Base-by-base conservation (phyloP, 1,140 invertebrate genomes). In the Drosophila lini region DNA sequence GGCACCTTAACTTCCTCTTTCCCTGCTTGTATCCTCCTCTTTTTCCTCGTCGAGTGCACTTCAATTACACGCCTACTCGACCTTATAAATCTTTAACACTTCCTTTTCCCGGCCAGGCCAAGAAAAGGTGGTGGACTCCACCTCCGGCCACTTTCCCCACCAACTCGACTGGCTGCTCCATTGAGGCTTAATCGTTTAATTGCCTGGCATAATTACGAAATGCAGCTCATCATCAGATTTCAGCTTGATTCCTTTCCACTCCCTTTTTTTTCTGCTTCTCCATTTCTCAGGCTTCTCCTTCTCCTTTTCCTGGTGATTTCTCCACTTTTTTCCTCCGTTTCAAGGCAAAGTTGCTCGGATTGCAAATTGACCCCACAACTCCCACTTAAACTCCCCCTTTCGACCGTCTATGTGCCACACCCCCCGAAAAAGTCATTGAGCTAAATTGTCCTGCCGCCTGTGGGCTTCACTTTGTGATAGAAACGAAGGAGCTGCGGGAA, bases 161-260 rank as follows among this genome's bases (percentile, higher is more conserved):
- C 67, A 45, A 40, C 65, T 56, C 16, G 45, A 38, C 50, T 57
- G 32, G 50, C 11, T 40, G 16, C 32, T 45, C 70, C 68, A 73
- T 45, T 73, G 70, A 40, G 67, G 52, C 82, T 88, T 88, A 88
- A 88, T 88, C 84, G 83, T 83, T 88, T 88, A 89, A 88, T 88
- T 89, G 83, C 83, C 83, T 74, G 83, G 83, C 83, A 88, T 88
- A 88, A 88, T 88, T 88, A 89, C 84, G 67, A 80, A 88, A 89
- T 88, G 83, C 83, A 88, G 83, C 83, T 88, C 83, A 88, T 88
- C 84, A 80, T 88, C 83, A 89, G 84, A 88, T 89, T 89, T 83
- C 80, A 86, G 83, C 83, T 80, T 67, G 45, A 88, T 83, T 88
- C 65, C 71, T 80, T 82, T 52, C 48, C 65, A 41, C 42, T 62